Base-by-base conservation (phyloP, 1,140 invertebrate species). In the Leptinotarsa texana region DNA sequence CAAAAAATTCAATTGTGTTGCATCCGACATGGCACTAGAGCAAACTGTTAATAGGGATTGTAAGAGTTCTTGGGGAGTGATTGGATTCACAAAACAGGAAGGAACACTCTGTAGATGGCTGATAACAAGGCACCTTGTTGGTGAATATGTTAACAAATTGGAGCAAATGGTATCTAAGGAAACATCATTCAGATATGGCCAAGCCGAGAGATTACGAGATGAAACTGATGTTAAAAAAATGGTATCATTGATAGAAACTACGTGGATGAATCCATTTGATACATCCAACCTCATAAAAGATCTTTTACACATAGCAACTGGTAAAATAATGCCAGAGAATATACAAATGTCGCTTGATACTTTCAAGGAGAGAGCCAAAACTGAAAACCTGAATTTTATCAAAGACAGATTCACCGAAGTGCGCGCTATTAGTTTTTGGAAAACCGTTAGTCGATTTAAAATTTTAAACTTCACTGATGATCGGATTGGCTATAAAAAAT, bases 241-340 rank as follows among this genome's bases (percentile, higher is more conserved):
- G 22, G 17, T 74, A 27, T 24, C 17, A n/a, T 24, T 13, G 21
- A 15, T 74, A 17, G 68, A 74, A 67, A 57, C 13, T 22, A 33
- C 51, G 42, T 74, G 73, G 73, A 61, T 68, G 21, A 74, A 74
- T 57, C 73, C 73, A 57, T 74, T 74, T 71, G 68, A 74, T 61
- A 15, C 72, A 27, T 15, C 47, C 27, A 62, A 69, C 21, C 68
- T 69, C 1, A 27, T 68, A 15, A 33, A n/a, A 15, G 18, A 71
- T 24, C 33, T 74, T 73, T 73, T 51, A 69, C 48, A 72, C 63
- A 73, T 72, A 24, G 68, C 68, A n/a, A 74, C 48, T 13, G 67
- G 42, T 33, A 72, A 74, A 74, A 49, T 57, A 21, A 33, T 42
- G 13, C 11, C n/a, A n/a, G 49, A 48, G 33, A 47, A 74, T 18